Evolutionary conservation across 2,888 invertebrate genomes (phyloP).

Genomic region (Harpalus rufipes): DNA sequence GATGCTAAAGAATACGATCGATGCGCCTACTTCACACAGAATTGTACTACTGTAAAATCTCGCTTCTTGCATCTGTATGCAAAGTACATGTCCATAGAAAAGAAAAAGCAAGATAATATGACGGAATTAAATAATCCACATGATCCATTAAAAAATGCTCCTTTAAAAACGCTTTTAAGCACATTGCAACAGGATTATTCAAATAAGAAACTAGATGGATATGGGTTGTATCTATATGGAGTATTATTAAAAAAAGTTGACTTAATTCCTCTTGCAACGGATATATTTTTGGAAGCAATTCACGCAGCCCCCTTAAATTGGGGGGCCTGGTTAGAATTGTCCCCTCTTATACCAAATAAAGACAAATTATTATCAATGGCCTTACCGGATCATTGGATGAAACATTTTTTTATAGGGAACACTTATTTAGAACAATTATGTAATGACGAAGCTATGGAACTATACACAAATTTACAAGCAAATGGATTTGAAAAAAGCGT

Average conservation of each 20-base stretch:
- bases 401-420: conserved; percentile 93
- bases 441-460: conserved; percentile 92
- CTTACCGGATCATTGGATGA: conserved; percentile 95
- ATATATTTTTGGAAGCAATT: conserved; percentile 88
- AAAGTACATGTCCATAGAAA: conserved; percentile 92
- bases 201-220: conserved; percentile 88
- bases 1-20: conserved; percentile 95
- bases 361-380: conserved; percentile 84
- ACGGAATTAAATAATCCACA: conserved; percentile 81
- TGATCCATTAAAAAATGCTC: conserved; percentile 79
- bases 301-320: conserved; percentile 91
- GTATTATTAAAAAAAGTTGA: conserved; percentile 93
- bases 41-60: conserved; percentile 84
- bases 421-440: conserved; percentile 93
- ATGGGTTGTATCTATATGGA: conserved; percentile 92
- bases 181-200: conserved; percentile 81
- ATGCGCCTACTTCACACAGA: conserved; percentile 88
- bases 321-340: conserved; percentile 97
- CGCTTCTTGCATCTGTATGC: conserved; percentile 92
- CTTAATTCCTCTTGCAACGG: conserved; percentile 87
- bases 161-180: conserved; percentile 80
- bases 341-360: conserved; percentile 85
- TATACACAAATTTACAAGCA: conserved; percentile 87
- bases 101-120: conserved; percentile 91
- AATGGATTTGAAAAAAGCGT: conserved; percentile 93